These are phyloP conservation scores for Stenolophus ochropezus DNA, from an alignment of 2,888 invertebrate genomes.

Conservation along the genomic window DNA sequence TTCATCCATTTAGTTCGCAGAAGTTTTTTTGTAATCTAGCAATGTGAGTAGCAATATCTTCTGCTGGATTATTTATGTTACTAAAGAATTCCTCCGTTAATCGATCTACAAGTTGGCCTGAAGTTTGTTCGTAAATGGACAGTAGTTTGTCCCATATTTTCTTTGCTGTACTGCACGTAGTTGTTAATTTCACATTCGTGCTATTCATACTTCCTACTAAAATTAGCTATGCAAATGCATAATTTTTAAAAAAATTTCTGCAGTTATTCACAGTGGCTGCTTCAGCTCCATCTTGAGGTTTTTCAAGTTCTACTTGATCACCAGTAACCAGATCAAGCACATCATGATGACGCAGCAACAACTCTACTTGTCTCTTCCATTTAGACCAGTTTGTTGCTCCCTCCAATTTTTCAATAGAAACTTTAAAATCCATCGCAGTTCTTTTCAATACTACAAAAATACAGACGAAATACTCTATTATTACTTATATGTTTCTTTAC, in stretches of 20 bases:
- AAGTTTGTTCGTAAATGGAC: conserved; percentile 62
- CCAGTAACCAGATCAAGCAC: conserved; percentile 59
- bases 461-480: background rate
- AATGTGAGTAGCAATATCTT: conserved; percentile 62
- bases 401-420: conserved; percentile 52
- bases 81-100: conserved; percentile 62
- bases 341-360: conserved; percentile 61
- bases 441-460: too few species aligned
- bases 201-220: conserved; percentile 55
- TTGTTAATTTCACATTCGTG: conserved; percentile 45
- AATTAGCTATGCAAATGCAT: conserved; percentile 61
- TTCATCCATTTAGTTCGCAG: conserved; percentile 61
- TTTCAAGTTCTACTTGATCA: background rate
- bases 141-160: conserved; percentile 53
- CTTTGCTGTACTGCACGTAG: conserved; percentile 49
- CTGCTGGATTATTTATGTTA: conserved; percentile 54
- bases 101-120: conserved; percentile 62
- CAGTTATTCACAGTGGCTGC: background rate
- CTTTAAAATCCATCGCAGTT: conserved; percentile 55
- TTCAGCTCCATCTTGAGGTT: conserved; percentile 32
- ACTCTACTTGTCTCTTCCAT: conserved; percentile 61
- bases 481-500: conserved; percentile 18
- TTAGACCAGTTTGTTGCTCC: conserved; percentile 59
- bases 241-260: conserved; percentile 9
- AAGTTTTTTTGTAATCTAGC: conserved; percentile 59